Conservation (phyloP, 2,113 vertebrate species). For the Lagenorhynchus albirostris region DNA sequence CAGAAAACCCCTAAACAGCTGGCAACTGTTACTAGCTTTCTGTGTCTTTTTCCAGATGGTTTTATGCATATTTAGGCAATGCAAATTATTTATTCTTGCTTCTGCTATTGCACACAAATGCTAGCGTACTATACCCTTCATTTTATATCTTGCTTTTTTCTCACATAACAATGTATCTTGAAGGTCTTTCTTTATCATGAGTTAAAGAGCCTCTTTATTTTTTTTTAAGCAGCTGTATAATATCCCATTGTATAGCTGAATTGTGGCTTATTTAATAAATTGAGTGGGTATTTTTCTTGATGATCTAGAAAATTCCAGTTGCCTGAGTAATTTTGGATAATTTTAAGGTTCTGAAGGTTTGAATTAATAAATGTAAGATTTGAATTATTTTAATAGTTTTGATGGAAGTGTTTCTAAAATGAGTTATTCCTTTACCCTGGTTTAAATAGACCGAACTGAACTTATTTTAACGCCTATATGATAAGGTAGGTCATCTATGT, state of each 20-base stretch:
- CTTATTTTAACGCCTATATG: background rate
- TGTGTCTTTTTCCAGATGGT: background rate
- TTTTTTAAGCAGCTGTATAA: background rate
- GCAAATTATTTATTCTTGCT: background rate
- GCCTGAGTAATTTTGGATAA: background rate
- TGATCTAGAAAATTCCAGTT: background rate
- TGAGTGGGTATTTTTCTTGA: conserved; percentile 24
- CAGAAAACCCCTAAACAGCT: background rate
- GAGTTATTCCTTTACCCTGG: background rate
- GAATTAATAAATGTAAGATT: background rate
- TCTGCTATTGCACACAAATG: background rate
- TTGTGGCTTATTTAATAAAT: background rate
- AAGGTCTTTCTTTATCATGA: background rate
- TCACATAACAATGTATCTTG: background rate
- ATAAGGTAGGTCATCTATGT: background rate
- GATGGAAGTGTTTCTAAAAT: background rate
- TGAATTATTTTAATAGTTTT: conserved; percentile 34
- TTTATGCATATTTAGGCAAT: background rate
- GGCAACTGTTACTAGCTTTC: background rate
- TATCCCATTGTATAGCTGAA: background rate
- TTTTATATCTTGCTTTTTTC: background rate
- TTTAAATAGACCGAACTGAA: background rate
- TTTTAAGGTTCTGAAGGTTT: conserved; percentile 21
- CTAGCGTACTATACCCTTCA: background rate
- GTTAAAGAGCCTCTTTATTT: background rate